phyloP scores from a whole-genome alignment of 2,113 vertebrate genomes.

The Pitta sordida region DNA sequence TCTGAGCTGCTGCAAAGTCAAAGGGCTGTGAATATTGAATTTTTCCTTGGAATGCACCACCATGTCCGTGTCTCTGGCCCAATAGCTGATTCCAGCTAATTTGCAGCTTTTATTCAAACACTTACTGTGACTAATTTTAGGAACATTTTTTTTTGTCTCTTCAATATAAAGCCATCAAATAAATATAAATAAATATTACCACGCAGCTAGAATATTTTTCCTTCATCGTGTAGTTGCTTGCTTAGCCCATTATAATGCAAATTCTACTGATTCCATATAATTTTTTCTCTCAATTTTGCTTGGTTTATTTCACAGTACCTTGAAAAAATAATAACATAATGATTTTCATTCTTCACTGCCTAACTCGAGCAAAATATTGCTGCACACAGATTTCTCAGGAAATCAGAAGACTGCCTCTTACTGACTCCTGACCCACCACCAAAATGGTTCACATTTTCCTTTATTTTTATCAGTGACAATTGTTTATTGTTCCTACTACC shows the following conservation, averaged over 20 bases:
- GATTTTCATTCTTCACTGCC: not conserved
- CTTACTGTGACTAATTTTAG: not conserved
- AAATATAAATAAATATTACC: not conserved
- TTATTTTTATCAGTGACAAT: not conserved
- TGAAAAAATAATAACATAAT: not conserved
- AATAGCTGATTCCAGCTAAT: not conserved
- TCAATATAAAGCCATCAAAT: not conserved
- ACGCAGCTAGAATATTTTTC: not conserved
- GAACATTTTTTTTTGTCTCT: not conserved
- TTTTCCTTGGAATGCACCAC: not conserved
- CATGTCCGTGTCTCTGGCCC: not conserved
- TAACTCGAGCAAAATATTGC: not conserved
- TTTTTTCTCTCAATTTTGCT: not conserved
- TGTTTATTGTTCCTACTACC: not conserved
- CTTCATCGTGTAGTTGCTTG: not conserved
- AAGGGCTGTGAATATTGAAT: not conserved
- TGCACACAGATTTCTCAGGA: not conserved
- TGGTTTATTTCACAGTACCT: not conserved
- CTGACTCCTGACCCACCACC: not conserved
- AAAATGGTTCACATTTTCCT: not conserved
- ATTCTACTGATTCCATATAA: not conserved
- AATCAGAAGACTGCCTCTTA: not conserved
- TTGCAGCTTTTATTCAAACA: not conserved
- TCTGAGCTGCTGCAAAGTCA: not conserved
- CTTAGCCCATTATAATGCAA: not conserved